Percentiles rank a stretch among this genome's conserved stretches.
These are phyloP conservation scores for Linnaemya vulpina DNA, from an alignment of 2,888 invertebrate genomes.

Conservation along the genomic window DNA sequence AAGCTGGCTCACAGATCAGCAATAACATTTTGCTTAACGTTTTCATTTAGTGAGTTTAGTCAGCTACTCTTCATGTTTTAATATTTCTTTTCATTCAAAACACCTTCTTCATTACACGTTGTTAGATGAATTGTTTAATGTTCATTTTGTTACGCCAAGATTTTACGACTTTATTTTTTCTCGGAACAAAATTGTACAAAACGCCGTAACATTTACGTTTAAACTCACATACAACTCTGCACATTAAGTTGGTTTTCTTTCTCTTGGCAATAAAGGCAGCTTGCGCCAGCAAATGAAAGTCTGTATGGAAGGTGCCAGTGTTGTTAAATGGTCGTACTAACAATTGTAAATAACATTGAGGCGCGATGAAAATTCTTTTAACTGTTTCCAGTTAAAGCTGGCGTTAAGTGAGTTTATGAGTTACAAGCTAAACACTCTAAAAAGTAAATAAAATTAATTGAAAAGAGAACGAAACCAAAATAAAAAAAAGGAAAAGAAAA, in stretches of 20 bases:
- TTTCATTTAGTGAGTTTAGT: conserved; percentile 2
- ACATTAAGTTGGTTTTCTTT: conserved; percentile 37
- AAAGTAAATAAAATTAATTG: conserved; percentile 37
- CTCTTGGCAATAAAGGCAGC: conserved; percentile 59
- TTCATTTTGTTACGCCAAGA: conserved; percentile 78
- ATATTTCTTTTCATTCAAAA: conserved; percentile 68
- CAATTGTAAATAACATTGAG: conserved; percentile 64
- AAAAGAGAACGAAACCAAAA: conserved; percentile 14
- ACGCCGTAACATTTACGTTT: conserved; percentile 73
- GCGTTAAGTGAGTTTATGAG: conserved; percentile 69
- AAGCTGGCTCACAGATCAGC: conserved; percentile 13
- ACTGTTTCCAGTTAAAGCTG: conserved; percentile 68
- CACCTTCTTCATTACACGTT: conserved; percentile 80
- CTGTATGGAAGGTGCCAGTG: conserved; percentile 47
- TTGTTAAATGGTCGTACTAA: conserved; percentile 17
- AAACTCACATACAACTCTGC: conserved; percentile 31
- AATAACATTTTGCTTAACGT: conserved; percentile 20
- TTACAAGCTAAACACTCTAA: conserved; percentile 29
- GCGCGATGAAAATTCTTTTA: conserved; percentile 63
- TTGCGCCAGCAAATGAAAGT: conserved; percentile 48
- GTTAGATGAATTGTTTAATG: conserved; percentile 74
- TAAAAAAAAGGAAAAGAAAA: conserved; percentile 8
- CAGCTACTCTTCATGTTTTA: not conserved
- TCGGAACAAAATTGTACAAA: conserved; percentile 81
- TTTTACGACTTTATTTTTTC: conserved; percentile 78